Evolutionary conservation across 2,888 invertebrate genomes (phyloP).

Genomic region (Listrodromus nycthemerus): DNA sequence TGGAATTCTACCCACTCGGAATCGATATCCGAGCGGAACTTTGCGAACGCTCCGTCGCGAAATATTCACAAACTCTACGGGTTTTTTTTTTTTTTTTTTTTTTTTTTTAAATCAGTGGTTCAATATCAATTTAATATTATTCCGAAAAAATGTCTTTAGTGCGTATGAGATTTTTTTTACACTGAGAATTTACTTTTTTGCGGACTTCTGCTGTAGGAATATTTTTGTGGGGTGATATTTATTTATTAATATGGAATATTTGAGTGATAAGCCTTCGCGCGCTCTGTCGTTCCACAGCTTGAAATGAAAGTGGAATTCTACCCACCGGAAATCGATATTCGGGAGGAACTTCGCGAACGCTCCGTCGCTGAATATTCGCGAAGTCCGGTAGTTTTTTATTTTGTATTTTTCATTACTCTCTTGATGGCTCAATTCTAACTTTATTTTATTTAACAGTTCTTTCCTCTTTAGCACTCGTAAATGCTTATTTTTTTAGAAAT

Average conservation of each 20-base stretch:
- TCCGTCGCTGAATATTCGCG: background rate
- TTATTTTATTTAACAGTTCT: too few species aligned
- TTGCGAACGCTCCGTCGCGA: constrained; percentile 18
- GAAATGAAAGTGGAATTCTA: constrained; percentile 63
- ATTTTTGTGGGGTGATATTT: too few species aligned
- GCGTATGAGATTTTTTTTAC: too few species aligned
- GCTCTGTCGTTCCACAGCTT: constrained; percentile 28
- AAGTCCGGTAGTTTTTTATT: background rate
- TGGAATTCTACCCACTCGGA: constrained; percentile 46
- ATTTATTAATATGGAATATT: too few species aligned
- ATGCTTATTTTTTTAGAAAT: too few species aligned
- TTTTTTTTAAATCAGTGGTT: background rate
- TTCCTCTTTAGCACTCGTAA: too few species aligned
- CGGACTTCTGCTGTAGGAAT: too few species aligned
- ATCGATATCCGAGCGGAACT: constrained; percentile 56
- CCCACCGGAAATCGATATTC: constrained; percentile 57
- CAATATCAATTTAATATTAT: background rate
- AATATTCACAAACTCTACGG: background rate
- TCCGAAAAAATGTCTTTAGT: too few species aligned
- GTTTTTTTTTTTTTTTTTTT: background rate
- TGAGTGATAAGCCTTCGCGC: too few species aligned
- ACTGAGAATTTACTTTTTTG: too few species aligned
- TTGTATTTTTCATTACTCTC: background rate
- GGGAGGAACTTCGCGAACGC: constrained; percentile 21
- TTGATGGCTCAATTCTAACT: background rate